Base-by-base conservation (phyloP, 1,140 invertebrate genomes). In the Microvelia longipes region DNA sequence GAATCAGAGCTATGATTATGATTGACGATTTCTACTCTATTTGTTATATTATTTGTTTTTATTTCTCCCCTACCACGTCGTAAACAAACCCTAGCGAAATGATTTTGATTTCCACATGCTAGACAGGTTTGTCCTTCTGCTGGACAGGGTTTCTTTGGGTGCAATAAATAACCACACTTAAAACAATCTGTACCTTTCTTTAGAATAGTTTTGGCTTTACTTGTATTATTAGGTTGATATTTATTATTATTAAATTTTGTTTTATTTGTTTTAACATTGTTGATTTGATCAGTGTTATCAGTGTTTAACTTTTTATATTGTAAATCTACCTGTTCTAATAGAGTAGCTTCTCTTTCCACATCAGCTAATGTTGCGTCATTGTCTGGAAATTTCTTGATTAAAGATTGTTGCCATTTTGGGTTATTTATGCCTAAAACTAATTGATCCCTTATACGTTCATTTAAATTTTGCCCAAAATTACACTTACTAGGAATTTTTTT, bases 341-440 rank as follows among this genome's bases (percentile, higher is more conserved):
- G 19, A 50, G 19, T 5, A 11, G 35, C 35, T 50, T 50, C 35
- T 11, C 5, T 19, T 50, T 50, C 35, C 35, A 50, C 35, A 11
- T 50, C 35, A 11, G 35, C 35, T 19, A 50, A 19, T 5, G 35
- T 50, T 11, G 35, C 19, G 19, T 50, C 19, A 50, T n/a, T 50
- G 35, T 50, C 19, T 11, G 35, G 35, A 19, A 50, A 50, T 50
- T 50, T 50, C 19, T 50, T 50, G 5, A 50, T 50, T 50, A 50
- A n/a, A 50, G 5, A 11, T 78, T 69, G 78, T 78, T 71, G 78
- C 72, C 71, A 76, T 79, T 67, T 75, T 73, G 68, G 79, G 29
- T 74, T 78, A 70, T 50, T 50, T 50, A 50, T 50, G 19, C 35
- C 35, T 11, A 50, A 11, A 19, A 50, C 35, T 50, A 50, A 50